These are phyloP conservation scores for Diadema setosum DNA, from an alignment of 35 echinoderm and acorn worm genomes.

Conservation along the genomic window DNA sequence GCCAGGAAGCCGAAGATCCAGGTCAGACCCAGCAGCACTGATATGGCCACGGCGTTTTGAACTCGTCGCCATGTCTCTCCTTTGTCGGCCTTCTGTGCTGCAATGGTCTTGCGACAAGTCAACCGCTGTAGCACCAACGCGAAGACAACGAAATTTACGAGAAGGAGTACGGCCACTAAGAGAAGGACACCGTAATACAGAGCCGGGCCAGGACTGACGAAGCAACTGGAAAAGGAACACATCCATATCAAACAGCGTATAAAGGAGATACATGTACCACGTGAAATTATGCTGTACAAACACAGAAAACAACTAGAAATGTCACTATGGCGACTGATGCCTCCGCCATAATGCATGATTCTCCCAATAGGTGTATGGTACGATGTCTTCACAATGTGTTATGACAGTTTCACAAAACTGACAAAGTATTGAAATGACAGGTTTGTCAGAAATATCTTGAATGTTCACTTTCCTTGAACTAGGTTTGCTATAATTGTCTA, in stretches of 20 bases:
- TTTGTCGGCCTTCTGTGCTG: not conserved
- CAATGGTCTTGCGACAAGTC: not conserved
- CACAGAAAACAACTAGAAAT: not conserved
- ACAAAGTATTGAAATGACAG: no score
- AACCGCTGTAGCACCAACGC: not conserved
- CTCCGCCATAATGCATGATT: no score
- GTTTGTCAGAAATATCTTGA: no score
- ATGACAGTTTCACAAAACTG: no score
- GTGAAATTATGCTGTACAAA: not conserved
- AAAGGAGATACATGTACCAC: not conserved
- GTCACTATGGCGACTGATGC: no score
- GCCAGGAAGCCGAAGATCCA: slow-evolving; percentile 37
- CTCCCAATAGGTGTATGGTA: no score
- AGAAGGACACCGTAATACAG: not conserved
- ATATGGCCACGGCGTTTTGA: slow-evolving; percentile 27
- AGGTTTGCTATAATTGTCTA: no score
- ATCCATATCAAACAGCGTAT: no score
- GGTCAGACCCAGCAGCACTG: slow-evolving; percentile 10
- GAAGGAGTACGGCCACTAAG: not conserved
- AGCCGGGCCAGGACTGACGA: not conserved
- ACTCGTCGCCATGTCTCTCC: not conserved
- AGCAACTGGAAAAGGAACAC: not conserved
- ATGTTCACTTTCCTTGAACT: no score
- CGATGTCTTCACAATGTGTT: no score
- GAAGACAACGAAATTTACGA: not conserved